These are phyloP conservation scores for Pocillopora damicornis DNA, from an alignment of 64 coral and sea anemone species.

Conservation along the genomic window DNA sequence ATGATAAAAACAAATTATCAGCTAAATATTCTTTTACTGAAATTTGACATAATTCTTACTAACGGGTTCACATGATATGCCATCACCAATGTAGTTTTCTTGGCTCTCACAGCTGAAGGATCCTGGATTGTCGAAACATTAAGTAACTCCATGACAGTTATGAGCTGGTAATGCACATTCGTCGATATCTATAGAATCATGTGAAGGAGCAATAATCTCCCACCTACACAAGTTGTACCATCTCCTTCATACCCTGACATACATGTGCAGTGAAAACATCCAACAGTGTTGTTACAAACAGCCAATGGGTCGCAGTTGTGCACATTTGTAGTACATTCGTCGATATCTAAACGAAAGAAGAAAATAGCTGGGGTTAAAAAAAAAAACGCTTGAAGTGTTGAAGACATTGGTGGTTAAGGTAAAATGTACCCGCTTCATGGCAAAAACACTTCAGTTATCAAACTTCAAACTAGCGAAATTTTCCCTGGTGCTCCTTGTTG, in stretches of 20 bases:
- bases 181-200: background rate
- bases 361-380: no score
- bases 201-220: background rate
- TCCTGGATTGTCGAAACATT: background rate
- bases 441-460: no score
- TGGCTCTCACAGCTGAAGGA: background rate
- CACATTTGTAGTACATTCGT: no score
- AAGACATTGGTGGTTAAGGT: no score
- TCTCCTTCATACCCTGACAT: conserved; percentile 10
- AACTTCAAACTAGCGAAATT: no score
- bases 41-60: background rate
- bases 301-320: background rate
- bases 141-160: conserved; percentile 23
- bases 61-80: background rate
- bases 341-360: no score
- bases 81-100: background rate
- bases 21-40: no score
- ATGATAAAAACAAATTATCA: no score
- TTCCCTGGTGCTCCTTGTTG: no score
- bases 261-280: conserved; percentile 30
- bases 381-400: no score
- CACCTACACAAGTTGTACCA: conserved; percentile 24
- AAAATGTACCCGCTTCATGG: no score
- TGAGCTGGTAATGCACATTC: background rate
- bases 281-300: conserved; percentile 14